Evolutionary conservation across 2,113 vertebrate species (phyloP), one percentile per base, ranked within the genome.

Genomic region (Reinhardtius hippoglossoides): DNA sequence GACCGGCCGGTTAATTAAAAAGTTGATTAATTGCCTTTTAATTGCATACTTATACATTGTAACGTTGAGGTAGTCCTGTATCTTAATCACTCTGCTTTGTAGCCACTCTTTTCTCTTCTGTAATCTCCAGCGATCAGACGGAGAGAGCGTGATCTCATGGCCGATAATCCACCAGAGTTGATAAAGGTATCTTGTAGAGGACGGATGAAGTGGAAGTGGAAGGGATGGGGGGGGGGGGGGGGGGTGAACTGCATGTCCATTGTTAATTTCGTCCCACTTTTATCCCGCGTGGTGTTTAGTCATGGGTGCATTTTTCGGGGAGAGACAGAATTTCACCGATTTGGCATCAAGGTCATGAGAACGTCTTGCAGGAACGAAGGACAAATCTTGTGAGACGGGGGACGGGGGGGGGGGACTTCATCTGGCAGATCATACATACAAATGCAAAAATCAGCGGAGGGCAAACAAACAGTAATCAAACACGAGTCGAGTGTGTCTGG

Each of bases 21-120:
- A 91, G 84, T 85, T 89, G 83, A 92, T 93, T 87, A 91, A 92
- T 93, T 90, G 76, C 48, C 74, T 91, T 91, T 89, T 88, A 89
- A 91, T 90, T 89, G 79, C 82, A 65, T 69, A 66, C 80, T 87
- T 88, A 62, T 76, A 74, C 83, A 60, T 69, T 81, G 78, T 85
- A 83, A 77, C 73, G 48, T 73, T 20, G 31, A 77, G 69, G 79
- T 73, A 78, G 74, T 74, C 52, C 59, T 82, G 24, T 76, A 78
- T 78, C 72, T 74, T 87, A 82, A 85, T 90, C 80, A 77, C 60
- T 73, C 46, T 24, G 18, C 64, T 81, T 81, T 64, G 20, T 66
- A 46, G 26, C 20, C 31, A 5, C 56, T 59, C 20, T 59, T 59
- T 60, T 20, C 48, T 73, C 37, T 42, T 23, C 20, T 54, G n/a